A percentile compares a stretch with the other conserved stretches of the same genome.
These are phyloP conservation scores for Taurulus bubalis DNA, from an alignment of 2,113 vertebrate species.

Conservation along the genomic window DNA sequence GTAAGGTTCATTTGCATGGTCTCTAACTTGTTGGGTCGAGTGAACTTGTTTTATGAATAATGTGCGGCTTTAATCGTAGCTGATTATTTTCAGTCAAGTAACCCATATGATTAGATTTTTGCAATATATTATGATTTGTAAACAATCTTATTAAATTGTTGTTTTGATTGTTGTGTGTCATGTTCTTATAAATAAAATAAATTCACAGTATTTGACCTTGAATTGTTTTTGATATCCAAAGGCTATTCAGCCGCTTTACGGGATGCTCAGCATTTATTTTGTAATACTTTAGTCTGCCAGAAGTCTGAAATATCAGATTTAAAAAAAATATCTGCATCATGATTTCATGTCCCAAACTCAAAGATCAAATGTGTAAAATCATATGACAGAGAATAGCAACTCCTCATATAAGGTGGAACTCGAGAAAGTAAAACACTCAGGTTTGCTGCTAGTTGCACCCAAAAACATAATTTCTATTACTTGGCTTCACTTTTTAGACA, in stretches of 20 bases:
- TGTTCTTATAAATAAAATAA: constrained; percentile 80
- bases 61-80: constrained; percentile 96
- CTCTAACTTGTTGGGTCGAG: constrained; percentile 71
- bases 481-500: not conserved
- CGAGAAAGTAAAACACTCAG: not conserved
- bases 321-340: too few relatives aligned
- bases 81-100: constrained; percentile 90
- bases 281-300: too few relatives aligned
- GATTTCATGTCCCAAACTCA: too few relatives aligned
- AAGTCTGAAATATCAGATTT: too few relatives aligned
- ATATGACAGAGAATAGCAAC: not conserved
- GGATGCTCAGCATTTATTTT: not conserved
- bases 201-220: constrained; percentile 64
- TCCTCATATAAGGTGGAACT: not conserved
- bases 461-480: not conserved
- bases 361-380: not conserved
- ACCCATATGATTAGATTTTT: constrained; percentile 84
- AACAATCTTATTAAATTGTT: constrained; percentile 86
- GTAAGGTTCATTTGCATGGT: constrained; percentile 78
- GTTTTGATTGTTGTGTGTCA: constrained; percentile 81
- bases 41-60: constrained; percentile 91
- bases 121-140: constrained; percentile 92
- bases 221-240: constrained; percentile 18
- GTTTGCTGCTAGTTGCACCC: not conserved
- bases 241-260: not conserved